Conservation (phyloP, 2,113 vertebrate species). For the Petroica traversi region DNA sequence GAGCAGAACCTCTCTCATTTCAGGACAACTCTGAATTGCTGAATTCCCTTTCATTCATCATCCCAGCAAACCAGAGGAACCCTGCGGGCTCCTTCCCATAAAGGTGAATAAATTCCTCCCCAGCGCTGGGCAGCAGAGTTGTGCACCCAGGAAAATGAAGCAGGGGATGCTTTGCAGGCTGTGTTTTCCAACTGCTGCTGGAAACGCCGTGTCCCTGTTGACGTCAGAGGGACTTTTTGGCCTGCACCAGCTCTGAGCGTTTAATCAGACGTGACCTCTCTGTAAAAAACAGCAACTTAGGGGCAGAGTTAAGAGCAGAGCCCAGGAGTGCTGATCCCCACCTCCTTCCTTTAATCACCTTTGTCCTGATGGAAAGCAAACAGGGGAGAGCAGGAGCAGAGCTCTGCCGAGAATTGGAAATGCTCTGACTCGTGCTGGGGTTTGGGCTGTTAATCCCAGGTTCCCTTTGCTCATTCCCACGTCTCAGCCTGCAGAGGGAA, state of each 20-base stretch:
- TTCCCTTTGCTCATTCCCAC: neutral
- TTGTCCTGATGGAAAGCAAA: neutral
- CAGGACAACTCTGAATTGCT: neutral
- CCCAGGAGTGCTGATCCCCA: neutral
- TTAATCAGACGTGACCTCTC: neutral
- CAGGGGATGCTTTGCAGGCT: neutral
- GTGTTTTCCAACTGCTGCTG: neutral
- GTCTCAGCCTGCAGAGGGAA: neutral
- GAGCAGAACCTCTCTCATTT: no score
- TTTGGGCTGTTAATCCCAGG: neutral
- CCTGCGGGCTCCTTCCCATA: neutral
- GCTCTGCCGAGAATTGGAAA: neutral
- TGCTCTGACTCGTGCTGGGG: neutral
- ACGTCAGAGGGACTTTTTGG: neutral
- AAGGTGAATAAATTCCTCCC: neutral
- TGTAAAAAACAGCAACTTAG: neutral
- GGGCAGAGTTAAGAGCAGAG: neutral
- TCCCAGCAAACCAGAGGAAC: neutral
- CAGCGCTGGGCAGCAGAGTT: neutral
- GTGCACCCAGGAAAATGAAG: neutral
- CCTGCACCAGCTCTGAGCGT: neutral
- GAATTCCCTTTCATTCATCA: neutral
- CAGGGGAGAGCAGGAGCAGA: neutral
- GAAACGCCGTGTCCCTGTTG: neutral
- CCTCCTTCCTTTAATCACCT: neutral